Evolutionary conservation across 2,113 vertebrate genomes (phyloP).

Genomic region (Macheiramphus alcinus): DNA sequence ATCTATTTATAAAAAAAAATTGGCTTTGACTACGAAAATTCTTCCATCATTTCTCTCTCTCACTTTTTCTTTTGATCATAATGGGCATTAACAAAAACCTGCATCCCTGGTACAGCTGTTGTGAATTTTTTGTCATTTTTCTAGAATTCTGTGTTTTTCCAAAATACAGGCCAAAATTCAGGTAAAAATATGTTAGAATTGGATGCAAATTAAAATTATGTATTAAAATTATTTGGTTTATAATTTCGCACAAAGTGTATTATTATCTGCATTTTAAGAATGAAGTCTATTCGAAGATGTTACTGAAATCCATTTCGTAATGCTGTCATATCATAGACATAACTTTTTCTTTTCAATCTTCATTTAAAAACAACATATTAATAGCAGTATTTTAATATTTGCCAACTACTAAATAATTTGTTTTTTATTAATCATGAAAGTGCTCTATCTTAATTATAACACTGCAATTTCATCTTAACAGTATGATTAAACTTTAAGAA

Average conservation of each 20-base stretch:
- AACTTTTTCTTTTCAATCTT: background rate
- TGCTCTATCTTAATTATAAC: background rate
- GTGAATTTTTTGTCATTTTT: background rate
- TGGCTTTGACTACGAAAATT: background rate
- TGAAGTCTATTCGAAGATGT: background rate
- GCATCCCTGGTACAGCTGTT: background rate
- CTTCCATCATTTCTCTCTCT: background rate
- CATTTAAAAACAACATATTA: background rate
- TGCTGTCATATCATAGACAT: background rate
- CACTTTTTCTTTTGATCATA: background rate
- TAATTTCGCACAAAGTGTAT: background rate
- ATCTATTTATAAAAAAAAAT: background rate
- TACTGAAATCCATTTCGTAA: background rate
- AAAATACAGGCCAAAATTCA: background rate
- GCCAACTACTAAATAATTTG: background rate
- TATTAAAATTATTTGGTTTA: background rate
- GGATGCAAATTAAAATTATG: background rate
- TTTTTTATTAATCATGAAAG: background rate
- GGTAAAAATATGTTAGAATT: background rate
- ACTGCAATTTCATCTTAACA: background rate
- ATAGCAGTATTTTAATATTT: constrained; percentile 1
- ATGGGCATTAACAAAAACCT: background rate
- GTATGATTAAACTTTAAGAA: constrained; percentile 3
- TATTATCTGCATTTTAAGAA: background rate
- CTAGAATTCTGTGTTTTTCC: background rate